Evolutionary conservation across 2,797 vertebrate species (phyloP), one percentile per base, ranked within the genome.

Genomic region (Avahi laniger): DNA sequence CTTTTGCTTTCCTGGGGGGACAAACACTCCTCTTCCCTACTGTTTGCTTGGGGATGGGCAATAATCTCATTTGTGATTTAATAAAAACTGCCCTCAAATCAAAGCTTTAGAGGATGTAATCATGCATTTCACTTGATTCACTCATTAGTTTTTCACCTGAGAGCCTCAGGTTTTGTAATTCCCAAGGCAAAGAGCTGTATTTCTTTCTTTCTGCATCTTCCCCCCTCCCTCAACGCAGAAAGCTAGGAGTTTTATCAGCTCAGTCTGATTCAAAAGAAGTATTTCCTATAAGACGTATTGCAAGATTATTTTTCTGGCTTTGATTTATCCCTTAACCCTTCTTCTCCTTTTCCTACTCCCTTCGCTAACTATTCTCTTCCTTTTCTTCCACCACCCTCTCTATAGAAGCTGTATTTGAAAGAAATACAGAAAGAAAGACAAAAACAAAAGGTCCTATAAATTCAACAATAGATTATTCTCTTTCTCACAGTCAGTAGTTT

Each of bases 111-210:
- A 96, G 91, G 83, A 93, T 96, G 89, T 89, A 96, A 97, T 97
- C 95, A 97, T 95, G 94, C 87, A 96, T 83, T 97, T 78, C 97
- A 97, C 93, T 86, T 96, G 97, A 95, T 86, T 97, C 89, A 92
- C 95, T 98, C 98, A 95, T 97, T 98, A 98, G 41, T 72, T 94
- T 98, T 98, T 96, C 22, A 85, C 96, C 84, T 92, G 84, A 97
- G 91, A 97, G 94, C 5, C 33, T 84, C 95, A 57, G 93, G 91
- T 97, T 76, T 70, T 92, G 83, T 97, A 96, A 95, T 96, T 97
- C 97, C 97, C 91, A 95, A 89, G 96, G 75, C 65, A 7, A 91
- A 90, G 43, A 93, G 54, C 2, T 26, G 8, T 50, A 59, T 67
- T 92, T 89, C 63, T 76, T 81, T 63, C 38, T 95, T 80, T 73